Percentiles rank a stretch among this genome's conserved stretches.
These are phyloP conservation scores for Alcedo quadribrachys DNA, from an alignment of 2,797 vertebrate species.

Conservation along the genomic window DNA sequence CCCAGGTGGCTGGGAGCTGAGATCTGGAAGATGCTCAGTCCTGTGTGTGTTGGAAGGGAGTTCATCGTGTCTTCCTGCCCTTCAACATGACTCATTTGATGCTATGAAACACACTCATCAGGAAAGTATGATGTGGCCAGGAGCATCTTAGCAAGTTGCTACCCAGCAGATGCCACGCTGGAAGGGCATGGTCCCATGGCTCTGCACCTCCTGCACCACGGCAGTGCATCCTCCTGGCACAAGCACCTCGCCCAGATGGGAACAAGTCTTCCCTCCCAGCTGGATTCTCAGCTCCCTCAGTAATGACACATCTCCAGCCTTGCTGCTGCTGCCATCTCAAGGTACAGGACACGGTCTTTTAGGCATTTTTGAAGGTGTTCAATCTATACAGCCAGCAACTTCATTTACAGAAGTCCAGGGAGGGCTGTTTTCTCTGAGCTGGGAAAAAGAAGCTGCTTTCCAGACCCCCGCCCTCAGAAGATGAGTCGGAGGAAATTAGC, in stretches of 20 bases:
- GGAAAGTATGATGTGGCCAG: neutral
- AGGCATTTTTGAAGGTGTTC: neutral
- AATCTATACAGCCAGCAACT: neutral
- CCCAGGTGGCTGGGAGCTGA: neutral
- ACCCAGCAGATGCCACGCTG: neutral
- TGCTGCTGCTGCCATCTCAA: neutral
- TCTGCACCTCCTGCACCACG: neutral
- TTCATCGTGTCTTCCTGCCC: neutral
- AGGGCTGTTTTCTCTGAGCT: neutral
- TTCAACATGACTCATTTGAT: neutral
- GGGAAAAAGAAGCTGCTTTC: slow-evolving; percentile 23
- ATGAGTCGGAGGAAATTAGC: slow-evolving; percentile 61
- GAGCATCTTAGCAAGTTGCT: neutral
- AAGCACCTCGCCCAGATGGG: neutral
- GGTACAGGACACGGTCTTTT: rapidly evolving
- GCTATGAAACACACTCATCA: neutral
- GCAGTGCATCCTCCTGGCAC: neutral
- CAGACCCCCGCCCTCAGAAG: slow-evolving; percentile 8
- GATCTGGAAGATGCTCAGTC: neutral
- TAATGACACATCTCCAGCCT: neutral
- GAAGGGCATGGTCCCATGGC: neutral
- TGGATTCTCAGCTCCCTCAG: neutral
- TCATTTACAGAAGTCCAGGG: neutral
- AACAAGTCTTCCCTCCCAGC: neutral
- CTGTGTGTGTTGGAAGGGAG: neutral